A percentile compares a stretch with the other conserved stretches of the same genome.
These are phyloP conservation scores for Poeciliopsis turrubarensis DNA, from an alignment of 2,113 vertebrate genomes.

Conservation along the genomic window DNA sequence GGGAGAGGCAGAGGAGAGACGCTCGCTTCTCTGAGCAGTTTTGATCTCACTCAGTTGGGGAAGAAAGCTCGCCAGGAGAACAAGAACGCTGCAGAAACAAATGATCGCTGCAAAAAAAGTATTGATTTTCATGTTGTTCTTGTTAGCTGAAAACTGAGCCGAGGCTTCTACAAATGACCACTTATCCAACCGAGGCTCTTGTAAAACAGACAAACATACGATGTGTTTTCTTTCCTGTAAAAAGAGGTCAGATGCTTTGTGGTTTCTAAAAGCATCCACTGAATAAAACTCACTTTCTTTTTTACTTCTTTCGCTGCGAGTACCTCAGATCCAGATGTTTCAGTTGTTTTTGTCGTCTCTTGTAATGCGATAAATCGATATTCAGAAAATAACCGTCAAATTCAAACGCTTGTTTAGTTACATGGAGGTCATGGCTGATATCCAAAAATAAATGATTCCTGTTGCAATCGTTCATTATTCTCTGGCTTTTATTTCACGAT, in stretches of 20 bases:
- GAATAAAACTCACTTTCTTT: not conserved
- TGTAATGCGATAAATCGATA: not conserved
- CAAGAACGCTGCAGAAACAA: constrained; percentile 62
- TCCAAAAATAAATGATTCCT: too few relatives aligned
- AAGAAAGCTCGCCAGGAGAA: constrained; percentile 48
- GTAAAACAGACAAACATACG: constrained; percentile 40
- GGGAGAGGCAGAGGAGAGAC: not conserved
- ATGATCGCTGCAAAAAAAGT: constrained; percentile 68
- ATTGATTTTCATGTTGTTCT: constrained; percentile 75
- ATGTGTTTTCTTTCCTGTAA: constrained; percentile 20
- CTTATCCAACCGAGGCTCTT: constrained; percentile 52
- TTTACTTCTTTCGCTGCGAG: not conserved
- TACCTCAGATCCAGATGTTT: not conserved
- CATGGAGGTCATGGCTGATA: too few relatives aligned
- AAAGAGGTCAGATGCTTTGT: constrained; percentile 58
- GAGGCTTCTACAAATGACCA: constrained; percentile 61
- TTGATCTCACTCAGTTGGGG: constrained; percentile 57
- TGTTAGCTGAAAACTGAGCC: constrained; percentile 64
- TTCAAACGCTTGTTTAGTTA: not conserved
- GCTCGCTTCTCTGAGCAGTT: constrained; percentile 34
- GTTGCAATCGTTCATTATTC: too few relatives aligned
- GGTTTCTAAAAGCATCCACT: constrained; percentile 19
- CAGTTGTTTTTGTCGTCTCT: not conserved
- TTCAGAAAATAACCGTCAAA: not conserved
- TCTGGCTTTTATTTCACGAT: too few relatives aligned